Conservation (phyloP, 2,797 vertebrate genomes). For the Hypotaenidia okinawae region DNA sequence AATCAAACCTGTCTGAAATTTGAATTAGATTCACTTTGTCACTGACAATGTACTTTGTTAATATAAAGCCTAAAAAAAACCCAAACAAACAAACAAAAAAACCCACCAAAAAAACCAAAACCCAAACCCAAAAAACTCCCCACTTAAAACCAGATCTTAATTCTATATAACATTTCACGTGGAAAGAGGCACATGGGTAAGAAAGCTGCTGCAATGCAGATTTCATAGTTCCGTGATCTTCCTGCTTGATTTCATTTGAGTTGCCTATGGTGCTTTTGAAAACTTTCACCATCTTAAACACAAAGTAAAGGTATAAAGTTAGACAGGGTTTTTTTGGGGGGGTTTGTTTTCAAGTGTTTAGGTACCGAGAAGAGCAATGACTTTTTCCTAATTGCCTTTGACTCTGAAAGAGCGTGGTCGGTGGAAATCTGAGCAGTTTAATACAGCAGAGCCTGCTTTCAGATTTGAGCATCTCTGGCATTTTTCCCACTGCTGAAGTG, state of each 20-base stretch:
- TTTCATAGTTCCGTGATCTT: not conserved
- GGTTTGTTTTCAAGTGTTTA: not conserved
- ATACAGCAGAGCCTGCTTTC: not conserved
- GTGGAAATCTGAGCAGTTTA: not conserved
- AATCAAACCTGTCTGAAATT: not conserved
- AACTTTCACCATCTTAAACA: not conserved
- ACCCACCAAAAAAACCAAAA: no score
- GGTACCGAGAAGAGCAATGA: not conserved
- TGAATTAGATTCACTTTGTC: not conserved
- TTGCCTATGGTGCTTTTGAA: not conserved
- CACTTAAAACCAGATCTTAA: not conserved
- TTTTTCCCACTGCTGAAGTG: not conserved
- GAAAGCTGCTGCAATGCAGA: not conserved
- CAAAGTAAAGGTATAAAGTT: not conserved
- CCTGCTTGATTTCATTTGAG: not conserved
- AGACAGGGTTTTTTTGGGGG: not conserved
- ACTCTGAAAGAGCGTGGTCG: not conserved
- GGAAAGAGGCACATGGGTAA: not conserved
- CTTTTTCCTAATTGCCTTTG: not conserved
- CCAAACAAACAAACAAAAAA: no score
- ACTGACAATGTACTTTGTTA: not conserved
- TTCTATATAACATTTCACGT: not conserved
- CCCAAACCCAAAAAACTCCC: no score
- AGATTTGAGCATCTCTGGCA: not conserved
- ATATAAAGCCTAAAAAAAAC: accelerated